phyloP scores from a whole-genome alignment of 2,888 invertebrate genomes.

The Drosophila yooni region DNA sequence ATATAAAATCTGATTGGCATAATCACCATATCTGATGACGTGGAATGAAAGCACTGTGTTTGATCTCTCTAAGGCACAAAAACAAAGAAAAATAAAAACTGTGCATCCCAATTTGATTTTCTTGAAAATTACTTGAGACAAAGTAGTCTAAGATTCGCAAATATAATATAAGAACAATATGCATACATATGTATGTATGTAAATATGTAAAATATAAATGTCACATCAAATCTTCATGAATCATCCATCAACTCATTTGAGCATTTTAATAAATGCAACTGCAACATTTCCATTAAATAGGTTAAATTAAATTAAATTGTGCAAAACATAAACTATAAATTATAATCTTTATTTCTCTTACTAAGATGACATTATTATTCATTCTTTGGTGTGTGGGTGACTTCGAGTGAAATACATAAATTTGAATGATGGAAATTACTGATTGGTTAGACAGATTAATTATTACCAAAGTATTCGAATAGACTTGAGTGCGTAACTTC shows the following conservation, averaged over 20 bases:
- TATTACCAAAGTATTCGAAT: background rate
- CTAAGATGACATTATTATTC: background rate
- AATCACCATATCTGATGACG: conserved; percentile 57
- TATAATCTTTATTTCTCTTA: background rate
- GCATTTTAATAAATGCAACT: background rate
- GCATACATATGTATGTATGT: too few species aligned
- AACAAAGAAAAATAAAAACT: conserved; percentile 5
- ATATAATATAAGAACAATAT: background rate
- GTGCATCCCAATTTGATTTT: conserved; percentile 25
- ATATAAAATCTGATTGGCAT: conserved; percentile 60
- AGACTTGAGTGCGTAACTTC: background rate
- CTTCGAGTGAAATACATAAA: background rate
- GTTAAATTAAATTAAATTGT: background rate
- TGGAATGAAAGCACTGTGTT: conserved; percentile 40
- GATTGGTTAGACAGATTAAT: background rate
- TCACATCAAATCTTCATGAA: background rate
- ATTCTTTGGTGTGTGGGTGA: background rate
- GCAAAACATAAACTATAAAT: background rate
- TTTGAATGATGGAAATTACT: background rate
- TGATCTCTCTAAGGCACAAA: conserved; percentile 51
- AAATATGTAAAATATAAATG: background rate
- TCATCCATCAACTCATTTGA: background rate
- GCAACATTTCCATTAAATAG: background rate
- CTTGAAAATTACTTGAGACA: conserved; percentile 7
- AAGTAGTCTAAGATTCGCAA: background rate